phyloP scores from a whole-genome alignment of 2,113 vertebrate genomes.

The Perca flavescens region DNA sequence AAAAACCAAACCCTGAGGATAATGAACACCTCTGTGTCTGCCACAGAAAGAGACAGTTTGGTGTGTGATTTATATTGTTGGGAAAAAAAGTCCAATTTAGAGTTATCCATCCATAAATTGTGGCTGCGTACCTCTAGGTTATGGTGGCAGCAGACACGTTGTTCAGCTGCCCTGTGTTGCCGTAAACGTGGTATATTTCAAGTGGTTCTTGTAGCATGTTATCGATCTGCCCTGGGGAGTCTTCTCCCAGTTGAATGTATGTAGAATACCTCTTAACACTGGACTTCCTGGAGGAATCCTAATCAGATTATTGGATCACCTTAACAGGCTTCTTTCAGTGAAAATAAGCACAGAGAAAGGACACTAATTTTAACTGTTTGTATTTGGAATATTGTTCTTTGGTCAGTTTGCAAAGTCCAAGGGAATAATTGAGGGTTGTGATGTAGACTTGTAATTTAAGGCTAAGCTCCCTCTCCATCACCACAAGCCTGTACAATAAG shows the following conservation, averaged over 20 bases:
- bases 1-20: conserved; percentile 37
- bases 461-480: too few relatives aligned
- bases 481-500: too few relatives aligned
- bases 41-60: conserved; percentile 15
- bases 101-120: neutral
- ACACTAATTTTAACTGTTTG: too few relatives aligned
- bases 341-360: neutral
- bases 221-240: neutral
- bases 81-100: neutral
- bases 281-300: too few relatives aligned
- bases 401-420: too few relatives aligned
- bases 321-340: neutral
- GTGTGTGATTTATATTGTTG: conserved; percentile 14
- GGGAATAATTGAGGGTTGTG: too few relatives aligned
- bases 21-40: conserved; percentile 21
- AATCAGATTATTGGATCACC: neutral
- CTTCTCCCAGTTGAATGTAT: neutral
- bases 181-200: neutral
- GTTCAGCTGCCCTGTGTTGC: neutral
- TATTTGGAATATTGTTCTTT: too few relatives aligned
- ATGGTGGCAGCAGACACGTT: neutral
- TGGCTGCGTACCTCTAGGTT: neutral
- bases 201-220: neutral
- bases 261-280: neutral
- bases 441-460: too few relatives aligned